Evolutionary conservation across 2,113 vertebrate genomes (phyloP), one percentile per base, ranked within the genome.

Genomic region (Dromas ardeola): DNA sequence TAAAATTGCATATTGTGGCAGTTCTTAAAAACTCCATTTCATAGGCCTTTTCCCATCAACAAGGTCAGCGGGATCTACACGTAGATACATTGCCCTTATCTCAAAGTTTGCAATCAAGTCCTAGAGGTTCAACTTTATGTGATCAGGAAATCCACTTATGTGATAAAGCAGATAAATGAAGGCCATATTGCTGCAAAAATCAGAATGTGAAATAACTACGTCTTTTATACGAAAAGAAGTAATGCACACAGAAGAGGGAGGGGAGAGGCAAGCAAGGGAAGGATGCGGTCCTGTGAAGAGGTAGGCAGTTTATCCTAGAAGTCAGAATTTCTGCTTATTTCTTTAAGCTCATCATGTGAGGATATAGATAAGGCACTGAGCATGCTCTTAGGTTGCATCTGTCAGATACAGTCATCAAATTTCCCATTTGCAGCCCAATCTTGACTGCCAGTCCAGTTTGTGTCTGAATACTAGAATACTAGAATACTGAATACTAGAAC

Each of bases 81-180:
- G 56, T 70, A 66, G 42, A 86, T 87, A 52, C 73, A 63, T 87
- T 86, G 67, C 36, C 32, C 59, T 79, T 81, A 40, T 80, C 94
- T 97, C 76, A 55, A 66, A 92, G 82, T 92, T 95, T 90, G 18
- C 63, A 55, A 92, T 90, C 67, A 52, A 49, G 63, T 88, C 55
- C 73, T 66, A 50, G n/a, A 90, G 45, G 38, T 93, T 92, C 71
- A 86, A 11, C 58, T 88, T 76, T 82, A 92, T 90, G 50, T 70
- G 69, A 36, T 53, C 59, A 58, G 20, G n/a, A 92, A 89, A 87
- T 87, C 47, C 43, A 63, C 91, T 42, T 78, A 12, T 81, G 45
- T 93, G 83, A 71, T 61, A 86, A 94, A 93, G 72, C 79, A 94
- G 79, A 73, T 86, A 93, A 90, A 94, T 80, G 71, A 80, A 86